Base-by-base conservation (phyloP, 2,797 vertebrate species). In the Typhlichthys eigenmanni region DNA sequence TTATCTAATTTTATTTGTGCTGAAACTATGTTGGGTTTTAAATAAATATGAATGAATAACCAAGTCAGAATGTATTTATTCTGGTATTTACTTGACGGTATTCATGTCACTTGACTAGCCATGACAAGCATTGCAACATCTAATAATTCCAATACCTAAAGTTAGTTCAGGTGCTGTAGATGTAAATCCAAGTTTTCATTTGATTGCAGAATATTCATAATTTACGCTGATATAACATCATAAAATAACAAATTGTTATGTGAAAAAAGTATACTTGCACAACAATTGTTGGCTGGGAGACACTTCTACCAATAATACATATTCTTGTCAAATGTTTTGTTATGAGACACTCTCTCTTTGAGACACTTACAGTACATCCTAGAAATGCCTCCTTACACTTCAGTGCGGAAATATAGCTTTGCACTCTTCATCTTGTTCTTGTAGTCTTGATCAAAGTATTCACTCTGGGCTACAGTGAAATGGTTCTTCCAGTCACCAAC, bases 401-500 rank as follows among this genome's bases (percentile, higher is more conserved):
- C 62, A 66, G 61, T 76, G 1, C 47, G 55, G 68, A 86, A 80
- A 13, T 69, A 48, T 16, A 79, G 62, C 4, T 51, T 29, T 3
- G 66, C 4, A 51, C 79, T 29, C 38, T 64, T 79, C 78, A 91
- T 88, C 68, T 87, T 86, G 34, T 74, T 62, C 64, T 65, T 43
- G 61, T 85, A 91, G 61, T 84, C 71, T 60, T 85, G 65, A 67
- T 91, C 80, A 71, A 90, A 92, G 54, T 38, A 24, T 55, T 91
- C 77, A 64, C 76, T 76, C 64, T 89, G 85, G 43, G 75, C 71
- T 53, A 80, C 64, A 9, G 80, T 83, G 74, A 92, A 91, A 56
- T 90, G 85, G 38, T 81, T 86, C 66, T 85, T 92, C 89, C 90
- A 92, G 81, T 92, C 89, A 2, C 80, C 88, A 52, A 92, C 90